Percentiles rank a stretch among this genome's conserved stretches.
phyloP scores from a whole-genome alignment of 1,140 invertebrate genomes.

The Nilaparvata lugens region DNA sequence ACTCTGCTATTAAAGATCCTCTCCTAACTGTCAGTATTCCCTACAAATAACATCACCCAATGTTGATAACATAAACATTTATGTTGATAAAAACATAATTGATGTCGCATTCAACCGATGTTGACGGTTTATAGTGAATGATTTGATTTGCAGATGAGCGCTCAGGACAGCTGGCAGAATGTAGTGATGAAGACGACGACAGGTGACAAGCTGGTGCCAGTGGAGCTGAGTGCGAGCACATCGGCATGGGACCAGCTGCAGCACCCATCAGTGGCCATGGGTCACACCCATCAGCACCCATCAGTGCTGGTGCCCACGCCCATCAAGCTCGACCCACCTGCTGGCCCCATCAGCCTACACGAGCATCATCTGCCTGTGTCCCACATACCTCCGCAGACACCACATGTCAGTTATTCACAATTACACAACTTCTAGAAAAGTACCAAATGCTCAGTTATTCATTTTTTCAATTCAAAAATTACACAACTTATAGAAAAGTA shows the following conservation, averaged over 20 bases:
- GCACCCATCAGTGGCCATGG: slow-evolving; percentile 31
- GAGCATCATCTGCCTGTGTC: slow-evolving; percentile 19
- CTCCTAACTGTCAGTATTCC: no score
- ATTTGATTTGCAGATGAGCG: not conserved
- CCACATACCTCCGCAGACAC: slow-evolving; percentile 35
- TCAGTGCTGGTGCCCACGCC: slow-evolving; percentile 44
- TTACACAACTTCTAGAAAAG: no score
- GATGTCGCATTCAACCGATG: no score
- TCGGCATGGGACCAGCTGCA: slow-evolving; percentile 39
- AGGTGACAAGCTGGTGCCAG: slow-evolving; percentile 28
- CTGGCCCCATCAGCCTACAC: slow-evolving; percentile 31
- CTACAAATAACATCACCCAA: no score
- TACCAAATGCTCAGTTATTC: no score
- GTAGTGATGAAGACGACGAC: not conserved
- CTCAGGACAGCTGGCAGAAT: not conserved
- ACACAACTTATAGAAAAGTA: no score
- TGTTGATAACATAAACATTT: no score
- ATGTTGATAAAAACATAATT: no score
- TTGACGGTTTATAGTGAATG: no score
- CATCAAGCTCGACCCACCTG: slow-evolving; percentile 40
- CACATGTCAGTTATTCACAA: slow-evolving; percentile 42
- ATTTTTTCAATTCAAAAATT: no score
- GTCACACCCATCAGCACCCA: slow-evolving; percentile 35
- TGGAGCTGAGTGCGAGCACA: slow-evolving; percentile 38
- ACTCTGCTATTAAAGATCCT: no score